Evolutionary conservation across 2,113 vertebrate species (phyloP).

Genomic region (Macrotus californicus): DNA sequence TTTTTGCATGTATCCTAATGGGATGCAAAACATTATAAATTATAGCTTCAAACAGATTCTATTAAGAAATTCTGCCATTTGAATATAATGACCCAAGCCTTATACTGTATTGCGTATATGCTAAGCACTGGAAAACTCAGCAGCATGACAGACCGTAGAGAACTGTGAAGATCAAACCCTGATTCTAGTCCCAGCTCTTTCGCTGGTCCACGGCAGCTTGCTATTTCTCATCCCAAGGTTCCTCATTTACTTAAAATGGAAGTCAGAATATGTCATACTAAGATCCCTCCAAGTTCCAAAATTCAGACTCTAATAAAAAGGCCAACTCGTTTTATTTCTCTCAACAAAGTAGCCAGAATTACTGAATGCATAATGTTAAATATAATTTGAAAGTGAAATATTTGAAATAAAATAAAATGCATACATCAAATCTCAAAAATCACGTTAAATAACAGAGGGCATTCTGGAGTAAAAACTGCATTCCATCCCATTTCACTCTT

Average conservation of each 20-base stretch:
- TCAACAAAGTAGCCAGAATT: not conserved
- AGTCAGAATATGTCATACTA: not conserved
- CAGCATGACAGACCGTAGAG: not conserved
- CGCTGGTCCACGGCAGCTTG: not conserved
- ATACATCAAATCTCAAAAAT: not conserved
- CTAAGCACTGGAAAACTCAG: not conserved
- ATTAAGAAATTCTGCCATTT: not conserved
- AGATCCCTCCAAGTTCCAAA: not conserved
- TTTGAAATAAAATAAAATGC: not conserved
- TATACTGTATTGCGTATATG: not conserved
- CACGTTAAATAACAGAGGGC: not conserved
- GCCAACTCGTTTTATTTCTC: not conserved
- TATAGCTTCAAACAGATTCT: not conserved
- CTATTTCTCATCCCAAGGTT: not conserved
- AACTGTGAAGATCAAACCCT: not conserved
- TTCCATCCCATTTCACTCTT: not conserved
- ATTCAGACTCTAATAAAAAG: not conserved
- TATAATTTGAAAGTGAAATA: not conserved
- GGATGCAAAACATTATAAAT: not conserved
- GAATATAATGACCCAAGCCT: not conserved
- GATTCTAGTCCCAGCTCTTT: not conserved
- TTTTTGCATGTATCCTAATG: constrained; percentile 17
- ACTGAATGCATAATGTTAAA: not conserved
- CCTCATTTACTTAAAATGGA: not conserved
- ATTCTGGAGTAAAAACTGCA: not conserved